phyloP scores from a whole-genome alignment of 2,888 invertebrate genomes.

The Stomorhina lunata region DNA sequence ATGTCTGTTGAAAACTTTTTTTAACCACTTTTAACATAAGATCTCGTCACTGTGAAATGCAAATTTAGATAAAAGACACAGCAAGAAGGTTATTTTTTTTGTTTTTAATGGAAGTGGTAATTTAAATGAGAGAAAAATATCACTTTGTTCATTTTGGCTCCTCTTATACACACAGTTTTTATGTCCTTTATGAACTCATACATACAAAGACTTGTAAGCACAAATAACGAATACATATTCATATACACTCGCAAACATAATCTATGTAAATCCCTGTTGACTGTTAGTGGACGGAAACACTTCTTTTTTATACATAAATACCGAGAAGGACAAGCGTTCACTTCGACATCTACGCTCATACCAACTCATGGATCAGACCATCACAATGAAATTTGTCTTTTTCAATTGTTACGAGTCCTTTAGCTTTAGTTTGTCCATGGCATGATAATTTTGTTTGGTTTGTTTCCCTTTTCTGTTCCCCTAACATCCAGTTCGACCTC shows the following conservation, averaged over 20 bases:
- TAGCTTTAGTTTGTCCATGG: slow-evolving; percentile 4
- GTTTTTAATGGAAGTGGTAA: slow-evolving; percentile 32
- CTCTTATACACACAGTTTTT: background rate
- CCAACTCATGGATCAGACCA: background rate
- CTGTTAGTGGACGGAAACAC: background rate
- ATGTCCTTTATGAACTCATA: slow-evolving; percentile 5
- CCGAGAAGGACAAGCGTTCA: background rate
- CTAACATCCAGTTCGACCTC: background rate
- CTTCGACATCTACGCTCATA: background rate
- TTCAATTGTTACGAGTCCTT: slow-evolving; percentile 37
- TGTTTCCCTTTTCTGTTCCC: background rate
- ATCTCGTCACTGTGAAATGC: no score
- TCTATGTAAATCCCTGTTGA: slow-evolving; percentile 26
- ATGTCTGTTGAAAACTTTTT: no score
- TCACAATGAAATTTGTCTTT: slow-evolving; percentile 27
- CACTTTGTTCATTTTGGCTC: background rate
- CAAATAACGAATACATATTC: no score
- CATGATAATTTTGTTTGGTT: background rate
- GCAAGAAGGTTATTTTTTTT: background rate
- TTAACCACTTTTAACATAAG: no score
- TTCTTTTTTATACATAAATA: background rate
- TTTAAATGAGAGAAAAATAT: slow-evolving; percentile 31
- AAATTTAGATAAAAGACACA: background rate
- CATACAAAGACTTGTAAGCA: background rate
- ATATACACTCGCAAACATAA: background rate